These are phyloP conservation scores for Microhierax caerulescens DNA, from an alignment of 2,797 vertebrate genomes.

Conservation along the genomic window DNA sequence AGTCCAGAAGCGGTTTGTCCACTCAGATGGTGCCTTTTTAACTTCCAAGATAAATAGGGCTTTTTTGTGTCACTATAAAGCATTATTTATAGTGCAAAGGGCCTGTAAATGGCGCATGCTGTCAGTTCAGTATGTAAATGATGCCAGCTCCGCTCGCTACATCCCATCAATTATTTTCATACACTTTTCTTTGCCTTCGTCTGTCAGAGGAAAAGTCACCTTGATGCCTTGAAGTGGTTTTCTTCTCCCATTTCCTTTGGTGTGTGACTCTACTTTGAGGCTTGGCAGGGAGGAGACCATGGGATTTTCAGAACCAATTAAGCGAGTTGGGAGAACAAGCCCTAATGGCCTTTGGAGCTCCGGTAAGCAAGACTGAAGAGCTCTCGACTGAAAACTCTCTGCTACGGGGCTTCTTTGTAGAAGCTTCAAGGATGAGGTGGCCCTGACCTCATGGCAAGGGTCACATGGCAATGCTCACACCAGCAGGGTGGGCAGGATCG, in stretches of 20 bases:
- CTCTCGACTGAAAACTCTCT: neutral
- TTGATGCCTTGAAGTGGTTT: slow-evolving; percentile 35
- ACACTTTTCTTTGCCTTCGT: slow-evolving; percentile 39
- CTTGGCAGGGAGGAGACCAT: neutral
- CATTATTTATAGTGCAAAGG: slow-evolving; percentile 47
- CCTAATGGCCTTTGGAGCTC: neutral
- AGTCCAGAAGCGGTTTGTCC: neutral
- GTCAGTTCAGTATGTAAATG: slow-evolving; percentile 60
- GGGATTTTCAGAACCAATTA: neutral
- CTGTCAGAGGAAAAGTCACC: slow-evolving; percentile 51
- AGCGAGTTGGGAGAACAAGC: neutral
- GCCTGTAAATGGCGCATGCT: neutral
- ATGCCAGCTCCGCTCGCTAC: neutral
- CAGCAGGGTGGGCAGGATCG: neutral
- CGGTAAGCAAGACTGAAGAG: neutral
- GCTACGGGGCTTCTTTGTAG: neutral
- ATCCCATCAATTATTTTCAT: slow-evolving; percentile 54
- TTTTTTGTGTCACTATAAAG: slow-evolving; percentile 22
- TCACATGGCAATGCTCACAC: rapidly evolving
- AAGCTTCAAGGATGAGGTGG: neutral
- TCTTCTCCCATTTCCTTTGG: neutral
- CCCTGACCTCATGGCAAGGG: neutral
- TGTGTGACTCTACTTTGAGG: neutral
- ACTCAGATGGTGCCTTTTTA: slow-evolving; percentile 17
- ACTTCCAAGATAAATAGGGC: slow-evolving; percentile 4